A percentile compares a stretch with the other conserved stretches of the same genome.
phyloP scores from a whole-genome alignment of 2,888 invertebrate species.

The Theretra japonica region DNA sequence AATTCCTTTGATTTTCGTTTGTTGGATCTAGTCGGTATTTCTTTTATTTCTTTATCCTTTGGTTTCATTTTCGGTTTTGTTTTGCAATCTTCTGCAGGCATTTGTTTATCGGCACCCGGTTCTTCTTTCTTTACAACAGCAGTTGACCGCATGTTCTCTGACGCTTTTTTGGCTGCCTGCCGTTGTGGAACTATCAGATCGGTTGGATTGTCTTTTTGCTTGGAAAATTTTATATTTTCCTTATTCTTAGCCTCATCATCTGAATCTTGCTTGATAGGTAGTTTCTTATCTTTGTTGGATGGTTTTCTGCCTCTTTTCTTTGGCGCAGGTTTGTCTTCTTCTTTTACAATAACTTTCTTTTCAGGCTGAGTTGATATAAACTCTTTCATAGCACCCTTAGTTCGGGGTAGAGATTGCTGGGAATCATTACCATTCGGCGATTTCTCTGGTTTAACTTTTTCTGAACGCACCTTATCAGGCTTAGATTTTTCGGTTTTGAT shows the following conservation, averaged over 20 bases:
- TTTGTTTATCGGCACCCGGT: conserved; percentile 59
- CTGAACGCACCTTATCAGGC: conserved; percentile 72
- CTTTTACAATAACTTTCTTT: conserved; percentile 57
- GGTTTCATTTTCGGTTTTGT: conserved; percentile 73
- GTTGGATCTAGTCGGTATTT: conserved; percentile 71
- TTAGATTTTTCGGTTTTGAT: conserved; percentile 81
- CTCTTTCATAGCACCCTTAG: conserved; percentile 94
- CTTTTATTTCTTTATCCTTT: conserved; percentile 78
- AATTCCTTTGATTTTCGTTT: conserved; percentile 84
- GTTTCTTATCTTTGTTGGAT: conserved; percentile 75
- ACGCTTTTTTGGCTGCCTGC: conserved; percentile 95
- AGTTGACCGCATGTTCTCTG: conserved; percentile 92
- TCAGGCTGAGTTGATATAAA: conserved; percentile 85
- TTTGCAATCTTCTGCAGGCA: conserved; percentile 67
- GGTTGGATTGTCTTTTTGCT: conserved; percentile 87
- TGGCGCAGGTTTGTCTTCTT: conserved; percentile 68
- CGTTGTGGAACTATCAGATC: conserved; percentile 95
- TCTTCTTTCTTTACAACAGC: conserved; percentile 81
- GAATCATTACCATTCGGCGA: conserved; percentile 88
- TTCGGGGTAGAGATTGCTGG: conserved; percentile 88
- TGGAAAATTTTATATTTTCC: conserved; percentile 75
- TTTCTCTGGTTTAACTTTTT: conserved; percentile 85
- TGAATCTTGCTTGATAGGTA: conserved; percentile 59
- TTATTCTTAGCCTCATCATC: conserved; percentile 81
- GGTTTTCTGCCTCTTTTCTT: conserved; percentile 78